Conservation (phyloP, 2,113 vertebrate genomes). For the Platichthys stellatus region DNA sequence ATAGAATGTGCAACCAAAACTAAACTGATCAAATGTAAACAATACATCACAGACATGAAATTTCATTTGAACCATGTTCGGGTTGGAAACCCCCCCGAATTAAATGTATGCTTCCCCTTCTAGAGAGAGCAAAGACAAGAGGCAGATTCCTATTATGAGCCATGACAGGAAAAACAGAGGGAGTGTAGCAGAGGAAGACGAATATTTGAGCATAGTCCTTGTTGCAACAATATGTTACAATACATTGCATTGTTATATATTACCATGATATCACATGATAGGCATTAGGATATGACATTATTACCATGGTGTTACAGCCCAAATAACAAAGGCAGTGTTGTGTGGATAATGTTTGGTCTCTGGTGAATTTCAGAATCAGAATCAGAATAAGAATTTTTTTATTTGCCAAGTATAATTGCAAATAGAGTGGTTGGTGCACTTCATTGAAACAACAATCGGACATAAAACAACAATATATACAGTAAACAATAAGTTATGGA, state of each 20-base stretch:
- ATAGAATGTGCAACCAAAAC: neutral
- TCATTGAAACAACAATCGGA: too few species aligned
- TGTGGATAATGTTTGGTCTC: constrained; percentile 12
- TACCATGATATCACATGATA: constrained; percentile 16
- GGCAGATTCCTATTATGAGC: neutral
- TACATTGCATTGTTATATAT: constrained; percentile 1
- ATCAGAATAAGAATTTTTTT: too few species aligned
- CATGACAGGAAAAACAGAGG: neutral
- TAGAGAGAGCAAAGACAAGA: constrained; percentile 5
- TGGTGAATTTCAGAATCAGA: constrained; percentile 1
- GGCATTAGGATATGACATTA: constrained; percentile 12
- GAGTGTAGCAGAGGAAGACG: constrained; percentile 4
- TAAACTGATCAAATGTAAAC: too few species aligned
- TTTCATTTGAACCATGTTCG: too few species aligned
- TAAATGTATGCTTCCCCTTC: too few species aligned
- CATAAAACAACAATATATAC: too few species aligned
- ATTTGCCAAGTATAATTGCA: too few species aligned
- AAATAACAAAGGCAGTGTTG: constrained; percentile 23
- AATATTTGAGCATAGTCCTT: neutral
- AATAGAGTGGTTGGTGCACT: too few species aligned
- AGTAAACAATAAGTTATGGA: too few species aligned
- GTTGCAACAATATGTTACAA: constrained; percentile 4
- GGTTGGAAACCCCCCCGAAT: too few species aligned
- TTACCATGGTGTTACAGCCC: neutral
- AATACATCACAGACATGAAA: too few species aligned